Conservation (phyloP, 2,797 vertebrate species). For the Vespertilio murinus region DNA sequence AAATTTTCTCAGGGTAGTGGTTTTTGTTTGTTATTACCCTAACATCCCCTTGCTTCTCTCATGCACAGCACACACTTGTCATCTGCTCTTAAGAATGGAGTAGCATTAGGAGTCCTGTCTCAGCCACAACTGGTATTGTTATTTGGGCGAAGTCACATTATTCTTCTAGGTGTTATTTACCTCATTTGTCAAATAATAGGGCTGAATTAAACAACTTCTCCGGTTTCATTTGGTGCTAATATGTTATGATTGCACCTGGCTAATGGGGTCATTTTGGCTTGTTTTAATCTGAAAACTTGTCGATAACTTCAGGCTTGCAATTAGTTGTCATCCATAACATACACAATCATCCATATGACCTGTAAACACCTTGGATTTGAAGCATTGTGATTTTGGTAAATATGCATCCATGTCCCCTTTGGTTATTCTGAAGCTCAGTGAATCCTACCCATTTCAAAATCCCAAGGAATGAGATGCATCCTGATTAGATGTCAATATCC, state of each 20-base stretch:
- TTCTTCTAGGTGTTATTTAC: neutral
- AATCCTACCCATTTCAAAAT: neutral
- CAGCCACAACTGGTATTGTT: neutral
- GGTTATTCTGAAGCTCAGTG: neutral
- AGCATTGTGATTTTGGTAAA: neutral
- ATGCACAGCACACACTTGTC: rapidly evolving
- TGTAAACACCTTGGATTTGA: neutral
- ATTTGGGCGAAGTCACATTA: neutral
- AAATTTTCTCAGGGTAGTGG: neutral
- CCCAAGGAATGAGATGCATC: neutral
- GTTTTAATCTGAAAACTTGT: neutral
- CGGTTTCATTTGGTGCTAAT: neutral
- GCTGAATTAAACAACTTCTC: neutral
- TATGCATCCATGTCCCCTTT: neutral
- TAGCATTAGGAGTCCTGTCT: neutral
- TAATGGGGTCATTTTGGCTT: neutral
- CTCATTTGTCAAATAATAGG: neutral
- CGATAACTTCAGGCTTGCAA: neutral
- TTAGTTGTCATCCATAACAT: neutral
- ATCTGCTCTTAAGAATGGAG: neutral
- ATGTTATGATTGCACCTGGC: neutral
- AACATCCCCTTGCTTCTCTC: neutral
- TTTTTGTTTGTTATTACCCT: neutral
- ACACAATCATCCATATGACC: neutral
- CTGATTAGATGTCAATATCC: neutral